These are phyloP conservation scores for Crenichthys baileyi DNA, from an alignment of 2,797 vertebrate species.

Conservation along the genomic window DNA sequence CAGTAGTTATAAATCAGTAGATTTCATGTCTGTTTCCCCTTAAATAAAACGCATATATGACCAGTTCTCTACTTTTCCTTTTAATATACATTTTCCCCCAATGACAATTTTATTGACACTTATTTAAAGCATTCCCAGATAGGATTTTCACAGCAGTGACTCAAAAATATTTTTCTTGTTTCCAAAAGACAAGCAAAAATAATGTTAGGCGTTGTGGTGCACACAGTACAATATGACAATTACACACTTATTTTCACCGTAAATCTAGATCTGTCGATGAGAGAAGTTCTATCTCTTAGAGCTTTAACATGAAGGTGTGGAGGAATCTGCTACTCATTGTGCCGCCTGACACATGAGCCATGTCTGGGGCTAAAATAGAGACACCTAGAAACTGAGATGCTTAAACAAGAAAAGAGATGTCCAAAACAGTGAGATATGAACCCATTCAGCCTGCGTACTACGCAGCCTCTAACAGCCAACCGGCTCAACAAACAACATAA, in stretches of 20 bases:
- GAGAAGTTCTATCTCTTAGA: slow-evolving; percentile 20
- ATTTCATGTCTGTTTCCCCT: too few relatives aligned
- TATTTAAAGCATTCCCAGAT: too few relatives aligned
- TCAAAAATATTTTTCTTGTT: not conserved
- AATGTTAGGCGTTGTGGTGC: too few relatives aligned
- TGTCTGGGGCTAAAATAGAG: slow-evolving; percentile 31
- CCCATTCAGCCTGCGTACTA: slow-evolving; percentile 13
- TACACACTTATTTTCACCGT: not conserved
- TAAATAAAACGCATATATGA: too few relatives aligned
- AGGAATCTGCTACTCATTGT: slow-evolving; percentile 27
- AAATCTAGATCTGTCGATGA: slow-evolving; percentile 17
- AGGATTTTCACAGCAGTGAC: too few relatives aligned
- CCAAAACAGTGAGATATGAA: slow-evolving; percentile 9
- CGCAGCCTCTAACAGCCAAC: slow-evolving; percentile 2
- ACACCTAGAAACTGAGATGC: slow-evolving; percentile 5
- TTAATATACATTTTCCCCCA: too few relatives aligned
- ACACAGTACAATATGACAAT: not conserved
- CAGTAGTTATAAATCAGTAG: too few relatives aligned
- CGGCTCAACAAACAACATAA: slow-evolving; percentile 34
- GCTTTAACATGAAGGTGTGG: slow-evolving; percentile 38
- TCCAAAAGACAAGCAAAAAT: not conserved
- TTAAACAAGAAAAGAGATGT: slow-evolving; percentile 24
- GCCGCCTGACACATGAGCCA: slow-evolving; percentile 41
- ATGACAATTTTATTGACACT: too few relatives aligned
- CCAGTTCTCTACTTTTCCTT: too few relatives aligned